These are phyloP conservation scores for Ganaspis sp. DNA, from an alignment of 1,140 invertebrate genomes.

Conservation along the genomic window DNA sequence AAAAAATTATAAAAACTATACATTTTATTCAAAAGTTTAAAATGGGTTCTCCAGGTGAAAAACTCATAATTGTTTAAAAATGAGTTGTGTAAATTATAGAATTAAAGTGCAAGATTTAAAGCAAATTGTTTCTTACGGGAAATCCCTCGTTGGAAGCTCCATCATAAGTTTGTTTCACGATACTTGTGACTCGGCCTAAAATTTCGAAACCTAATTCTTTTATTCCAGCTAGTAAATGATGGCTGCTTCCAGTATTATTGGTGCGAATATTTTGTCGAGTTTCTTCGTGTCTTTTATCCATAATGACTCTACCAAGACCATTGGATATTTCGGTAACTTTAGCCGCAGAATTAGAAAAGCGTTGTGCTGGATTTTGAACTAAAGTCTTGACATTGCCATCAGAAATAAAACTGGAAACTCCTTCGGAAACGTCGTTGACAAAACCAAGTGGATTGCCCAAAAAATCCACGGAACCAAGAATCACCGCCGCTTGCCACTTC, in stretches of 20 bases:
- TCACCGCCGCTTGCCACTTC: constrained; percentile 95
- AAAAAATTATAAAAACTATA: too few relatives aligned
- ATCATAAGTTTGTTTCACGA: constrained; percentile 94
- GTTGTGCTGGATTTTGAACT: constrained; percentile 97
- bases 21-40: too few relatives aligned
- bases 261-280: constrained; percentile 87
- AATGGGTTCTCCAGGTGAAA: too few relatives aligned
- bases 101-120: too few relatives aligned
- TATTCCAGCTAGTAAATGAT: constrained; percentile 92
- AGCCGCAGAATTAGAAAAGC: constrained; percentile 96
- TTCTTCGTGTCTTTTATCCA: constrained; percentile 93
- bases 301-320: constrained; percentile 90
- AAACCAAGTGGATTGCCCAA: constrained; percentile 97
- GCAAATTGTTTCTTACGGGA: too few relatives aligned
- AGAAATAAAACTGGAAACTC: constrained; percentile 92
- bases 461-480: constrained; percentile 97
- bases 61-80: too few relatives aligned
- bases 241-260: constrained; percentile 79
- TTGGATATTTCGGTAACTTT: constrained; percentile 96
- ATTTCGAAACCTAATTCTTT: constrained; percentile 95
- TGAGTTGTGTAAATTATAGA: too few relatives aligned
- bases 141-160: constrained; percentile 91
- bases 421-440: constrained; percentile 96
- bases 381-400: constrained; percentile 94
- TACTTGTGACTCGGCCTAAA: constrained; percentile 93